Conservation (phyloP, 2,797 vertebrate genomes). For the Gymnodraco acuticeps region DNA sequence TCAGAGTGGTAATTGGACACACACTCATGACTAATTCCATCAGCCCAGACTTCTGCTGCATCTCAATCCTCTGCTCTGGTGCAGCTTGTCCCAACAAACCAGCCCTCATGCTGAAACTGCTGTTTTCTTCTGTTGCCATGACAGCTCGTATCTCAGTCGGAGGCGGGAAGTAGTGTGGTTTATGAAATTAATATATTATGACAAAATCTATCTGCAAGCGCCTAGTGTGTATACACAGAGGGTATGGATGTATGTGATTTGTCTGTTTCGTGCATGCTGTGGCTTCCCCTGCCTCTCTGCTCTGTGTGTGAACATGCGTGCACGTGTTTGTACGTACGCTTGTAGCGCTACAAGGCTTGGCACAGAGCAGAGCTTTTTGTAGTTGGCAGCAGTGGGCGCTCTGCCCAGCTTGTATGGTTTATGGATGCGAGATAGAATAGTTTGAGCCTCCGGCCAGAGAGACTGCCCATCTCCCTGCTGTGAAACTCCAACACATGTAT, state of each 20-base stretch:
- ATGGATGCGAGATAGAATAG: slow-evolving; percentile 65
- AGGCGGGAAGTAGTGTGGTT: slow-evolving; percentile 32
- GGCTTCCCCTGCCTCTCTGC: slow-evolving; percentile 37
- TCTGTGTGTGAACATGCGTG: slow-evolving; percentile 12
- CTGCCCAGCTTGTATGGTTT: slow-evolving; percentile 66
- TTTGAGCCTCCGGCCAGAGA: slow-evolving; percentile 64
- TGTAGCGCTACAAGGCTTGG: slow-evolving; percentile 63
- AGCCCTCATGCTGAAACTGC: slow-evolving; percentile 35
- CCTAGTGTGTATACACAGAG: neutral
- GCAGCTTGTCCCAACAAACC: slow-evolving; percentile 61
- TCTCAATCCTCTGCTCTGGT: slow-evolving; percentile 62
- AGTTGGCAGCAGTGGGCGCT: slow-evolving; percentile 60
- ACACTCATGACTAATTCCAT: slow-evolving; percentile 65
- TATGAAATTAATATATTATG: slow-evolving; percentile 57
- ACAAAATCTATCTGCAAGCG: slow-evolving; percentile 47
- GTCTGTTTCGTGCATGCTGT: slow-evolving; percentile 15
- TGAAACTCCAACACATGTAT: slow-evolving; percentile 61
- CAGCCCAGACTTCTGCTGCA: slow-evolving; percentile 54
- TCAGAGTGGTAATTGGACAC: slow-evolving; percentile 69
- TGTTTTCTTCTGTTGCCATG: slow-evolving; percentile 73
- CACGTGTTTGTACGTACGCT: slow-evolving; percentile 48
- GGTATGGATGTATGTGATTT: slow-evolving; percentile 10
- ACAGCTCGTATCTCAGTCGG: slow-evolving; percentile 59
- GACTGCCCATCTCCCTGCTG: slow-evolving; percentile 62
- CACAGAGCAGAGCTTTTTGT: slow-evolving; percentile 66